phyloP scores from a whole-genome alignment of 1,140 invertebrate genomes.

The Trichonephila clavipes region DNA sequence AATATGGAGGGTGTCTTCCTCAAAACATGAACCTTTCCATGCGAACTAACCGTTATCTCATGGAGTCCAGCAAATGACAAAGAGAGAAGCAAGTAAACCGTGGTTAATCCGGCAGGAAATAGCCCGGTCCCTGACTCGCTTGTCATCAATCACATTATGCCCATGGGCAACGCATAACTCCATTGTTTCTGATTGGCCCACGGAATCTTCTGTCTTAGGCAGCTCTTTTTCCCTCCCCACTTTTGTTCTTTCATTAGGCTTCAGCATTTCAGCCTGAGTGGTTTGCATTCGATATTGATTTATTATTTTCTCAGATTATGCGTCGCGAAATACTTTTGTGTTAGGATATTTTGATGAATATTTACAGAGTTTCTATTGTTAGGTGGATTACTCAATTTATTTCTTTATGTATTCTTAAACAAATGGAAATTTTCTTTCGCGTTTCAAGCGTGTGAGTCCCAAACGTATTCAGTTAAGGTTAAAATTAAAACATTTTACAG shows the following conservation, averaged over 20 bases:
- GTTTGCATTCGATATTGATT: background rate
- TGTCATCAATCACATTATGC: constrained; percentile 66
- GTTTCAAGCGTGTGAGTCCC: too few species aligned
- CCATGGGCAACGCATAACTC: constrained; percentile 41
- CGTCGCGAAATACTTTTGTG: background rate
- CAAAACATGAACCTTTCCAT: background rate
- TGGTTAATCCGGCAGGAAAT: constrained; percentile 51
- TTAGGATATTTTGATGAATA: background rate
- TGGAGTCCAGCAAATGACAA: background rate
- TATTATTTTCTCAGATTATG: background rate
- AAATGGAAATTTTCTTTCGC: too few species aligned
- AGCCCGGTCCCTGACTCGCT: constrained; percentile 15
- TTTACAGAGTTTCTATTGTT: background rate
- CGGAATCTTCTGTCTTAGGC: constrained; percentile 33
- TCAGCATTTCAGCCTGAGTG: constrained; percentile 9
- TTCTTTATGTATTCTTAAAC: too few species aligned
- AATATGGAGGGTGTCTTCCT: background rate
- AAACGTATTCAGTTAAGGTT: too few species aligned
- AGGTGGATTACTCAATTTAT: too few species aligned
- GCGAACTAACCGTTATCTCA: background rate
- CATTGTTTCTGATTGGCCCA: constrained; percentile 60
- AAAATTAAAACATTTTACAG: too few species aligned
- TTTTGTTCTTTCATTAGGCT: constrained; percentile 21
- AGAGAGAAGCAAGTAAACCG: constrained; percentile 9
- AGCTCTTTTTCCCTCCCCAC: background rate